Percentiles rank a stretch among this genome's conserved stretches.
phyloP scores from a whole-genome alignment of 1,140 invertebrate genomes.

The Protaetia brevitarsis region DNA sequence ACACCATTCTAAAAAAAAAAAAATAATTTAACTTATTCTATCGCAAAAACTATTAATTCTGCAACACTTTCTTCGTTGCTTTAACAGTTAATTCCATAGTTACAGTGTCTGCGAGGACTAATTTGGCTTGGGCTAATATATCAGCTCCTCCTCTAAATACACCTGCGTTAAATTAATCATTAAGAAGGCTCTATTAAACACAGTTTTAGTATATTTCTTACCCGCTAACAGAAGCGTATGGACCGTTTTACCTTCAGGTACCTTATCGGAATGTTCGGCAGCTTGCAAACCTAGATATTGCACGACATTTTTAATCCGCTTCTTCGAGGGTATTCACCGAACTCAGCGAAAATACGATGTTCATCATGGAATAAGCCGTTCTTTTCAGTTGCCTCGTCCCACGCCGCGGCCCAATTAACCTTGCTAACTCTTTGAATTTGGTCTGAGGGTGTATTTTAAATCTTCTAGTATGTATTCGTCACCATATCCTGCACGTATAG shows the following conservation, averaged over 20 bases:
- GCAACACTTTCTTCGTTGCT: constrained; percentile 66
- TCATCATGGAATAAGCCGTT: constrained; percentile 68
- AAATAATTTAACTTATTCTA: constrained; percentile 72
- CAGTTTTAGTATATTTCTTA: constrained; percentile 40
- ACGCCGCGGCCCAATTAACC: constrained; percentile 72
- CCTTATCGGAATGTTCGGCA: constrained; percentile 80
- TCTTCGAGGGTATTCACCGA: constrained; percentile 77
- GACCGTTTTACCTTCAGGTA: constrained; percentile 77
- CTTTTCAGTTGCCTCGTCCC: constrained; percentile 59
- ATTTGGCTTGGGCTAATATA: constrained; percentile 79
- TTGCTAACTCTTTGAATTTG: constrained; percentile 85
- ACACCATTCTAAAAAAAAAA: constrained; percentile 1
- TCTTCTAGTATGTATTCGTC: constrained; percentile 83
- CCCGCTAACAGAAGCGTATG: constrained; percentile 81
- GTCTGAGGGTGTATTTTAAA: constrained; percentile 83
- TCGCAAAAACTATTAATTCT: constrained; percentile 81
- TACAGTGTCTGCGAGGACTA: constrained; percentile 74
- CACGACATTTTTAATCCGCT: constrained; percentile 83
- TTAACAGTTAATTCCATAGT: constrained; percentile 69
- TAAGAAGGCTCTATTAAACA: background rate
- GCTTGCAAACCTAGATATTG: constrained; percentile 86
- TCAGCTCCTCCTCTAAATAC: constrained; percentile 87
- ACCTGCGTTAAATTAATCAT: constrained; percentile 53
- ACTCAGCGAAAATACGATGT: constrained; percentile 88
- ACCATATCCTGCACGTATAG: constrained; percentile 51